phyloP scores from a whole-genome alignment of 1,140 invertebrate genomes.

The Caenorhabditis briggsae region DNA sequence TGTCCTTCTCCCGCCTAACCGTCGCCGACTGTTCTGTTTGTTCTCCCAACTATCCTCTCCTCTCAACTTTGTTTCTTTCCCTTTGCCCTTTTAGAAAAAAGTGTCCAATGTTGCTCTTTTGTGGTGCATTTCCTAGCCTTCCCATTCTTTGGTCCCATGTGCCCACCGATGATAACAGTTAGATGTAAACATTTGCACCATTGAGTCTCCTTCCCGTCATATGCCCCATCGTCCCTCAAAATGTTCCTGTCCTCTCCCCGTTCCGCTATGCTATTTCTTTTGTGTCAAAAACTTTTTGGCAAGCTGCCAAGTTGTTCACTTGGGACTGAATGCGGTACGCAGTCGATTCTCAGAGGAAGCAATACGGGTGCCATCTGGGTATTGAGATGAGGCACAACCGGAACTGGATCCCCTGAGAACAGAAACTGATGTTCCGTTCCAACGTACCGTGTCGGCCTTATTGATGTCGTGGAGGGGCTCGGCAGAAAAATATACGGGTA shows the following conservation, averaged over 20 bases:
- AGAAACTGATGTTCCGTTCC: slow-evolving; percentile 28
- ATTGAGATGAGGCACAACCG: slow-evolving; percentile 18
- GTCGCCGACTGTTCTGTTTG: slow-evolving; percentile 51
- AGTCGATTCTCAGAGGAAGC: slow-evolving; percentile 47
- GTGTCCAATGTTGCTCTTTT: background rate
- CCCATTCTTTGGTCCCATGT: background rate
- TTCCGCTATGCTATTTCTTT: background rate
- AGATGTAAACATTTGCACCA: slow-evolving; percentile 2
- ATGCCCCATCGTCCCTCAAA: background rate
- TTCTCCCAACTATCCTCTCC: too few relatives aligned
- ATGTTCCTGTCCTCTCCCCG: background rate
- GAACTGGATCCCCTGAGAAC: slow-evolving; percentile 28
- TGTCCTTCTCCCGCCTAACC: slow-evolving; percentile 36
- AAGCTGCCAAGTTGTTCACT: background rate
- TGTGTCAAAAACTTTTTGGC: background rate
- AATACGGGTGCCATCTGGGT: slow-evolving; percentile 32
- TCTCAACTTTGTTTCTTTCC: slow-evolving; percentile 1
- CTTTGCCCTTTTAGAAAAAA: slow-evolving; percentile 28
- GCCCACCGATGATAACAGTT: too few relatives aligned
- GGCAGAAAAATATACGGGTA: slow-evolving; percentile 52
- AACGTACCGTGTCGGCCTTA: background rate
- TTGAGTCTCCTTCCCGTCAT: background rate
- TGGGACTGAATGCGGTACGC: background rate
- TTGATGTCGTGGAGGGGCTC: background rate
- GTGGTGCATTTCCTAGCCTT: background rate